These are phyloP conservation scores for Acheta domesticus DNA, from an alignment of 2,888 invertebrate species.

Conservation along the genomic window DNA sequence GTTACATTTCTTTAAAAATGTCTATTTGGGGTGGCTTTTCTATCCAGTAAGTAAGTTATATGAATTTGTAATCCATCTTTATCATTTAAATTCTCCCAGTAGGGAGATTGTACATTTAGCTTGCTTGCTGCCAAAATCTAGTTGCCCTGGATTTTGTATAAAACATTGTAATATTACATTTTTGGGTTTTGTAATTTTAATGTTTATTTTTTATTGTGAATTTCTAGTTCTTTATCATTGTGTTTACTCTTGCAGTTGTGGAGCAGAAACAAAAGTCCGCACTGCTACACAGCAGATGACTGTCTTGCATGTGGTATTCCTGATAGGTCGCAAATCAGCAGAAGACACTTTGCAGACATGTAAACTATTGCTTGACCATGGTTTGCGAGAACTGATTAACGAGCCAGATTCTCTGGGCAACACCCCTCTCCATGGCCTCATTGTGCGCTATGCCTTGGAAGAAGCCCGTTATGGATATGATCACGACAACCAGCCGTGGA, in stretches of 20 bases:
- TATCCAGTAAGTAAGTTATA: no score
- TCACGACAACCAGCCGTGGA: constrained; percentile 56
- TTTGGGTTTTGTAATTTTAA: no score
- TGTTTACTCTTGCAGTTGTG: constrained; percentile 48
- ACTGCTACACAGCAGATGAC: constrained; percentile 72
- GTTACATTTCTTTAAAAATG: no score
- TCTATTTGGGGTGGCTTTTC: no score
- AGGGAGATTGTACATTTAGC: no score
- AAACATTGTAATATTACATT: no score
- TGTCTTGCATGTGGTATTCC: constrained; percentile 63
- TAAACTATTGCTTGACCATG: constrained; percentile 65
- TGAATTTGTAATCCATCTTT: no score
- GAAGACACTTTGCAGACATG: constrained; percentile 68
- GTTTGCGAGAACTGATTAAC: constrained; percentile 69
- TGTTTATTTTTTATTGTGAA: no score
- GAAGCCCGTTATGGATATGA: constrained; percentile 65
- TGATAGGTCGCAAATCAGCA: constrained; percentile 65
- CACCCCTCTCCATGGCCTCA: constrained; percentile 66
- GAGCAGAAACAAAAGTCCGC: constrained; percentile 66
- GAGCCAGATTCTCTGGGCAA: constrained; percentile 65
- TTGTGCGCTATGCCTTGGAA: constrained; percentile 64
- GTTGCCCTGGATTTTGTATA: no score
- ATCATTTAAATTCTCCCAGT: no score
- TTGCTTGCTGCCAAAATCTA: no score
- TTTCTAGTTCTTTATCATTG: no score